A percentile compares a stretch with the other conserved stretches of the same genome.
phyloP scores from a whole-genome alignment of 2,797 vertebrate species.

The Okamejei kenojei region DNA sequence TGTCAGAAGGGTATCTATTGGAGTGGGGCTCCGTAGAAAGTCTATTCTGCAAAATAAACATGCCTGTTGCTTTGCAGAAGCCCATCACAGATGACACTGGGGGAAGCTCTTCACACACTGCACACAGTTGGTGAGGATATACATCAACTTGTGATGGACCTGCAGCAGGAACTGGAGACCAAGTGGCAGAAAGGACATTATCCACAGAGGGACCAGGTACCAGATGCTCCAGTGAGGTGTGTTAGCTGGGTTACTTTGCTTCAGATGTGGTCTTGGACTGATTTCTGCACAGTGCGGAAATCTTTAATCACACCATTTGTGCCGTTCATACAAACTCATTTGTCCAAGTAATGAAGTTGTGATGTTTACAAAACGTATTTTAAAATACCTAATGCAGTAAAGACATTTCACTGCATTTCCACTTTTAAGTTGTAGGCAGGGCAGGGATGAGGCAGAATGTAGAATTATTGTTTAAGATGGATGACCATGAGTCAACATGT shows the following conservation, averaged over 20 bases:
- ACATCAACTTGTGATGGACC: conserved; percentile 48
- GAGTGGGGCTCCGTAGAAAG: conserved; percentile 40
- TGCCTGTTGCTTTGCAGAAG: conserved; percentile 7
- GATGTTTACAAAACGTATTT: background rate
- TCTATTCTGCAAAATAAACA: background rate
- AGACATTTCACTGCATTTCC: background rate
- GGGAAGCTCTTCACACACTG: conserved; percentile 49
- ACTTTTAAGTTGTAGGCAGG: background rate
- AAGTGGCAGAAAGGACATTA: conserved; percentile 49
- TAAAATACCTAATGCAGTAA: background rate
- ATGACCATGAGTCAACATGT: too few relatives aligned
- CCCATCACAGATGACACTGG: conserved; percentile 46
- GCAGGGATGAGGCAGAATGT: background rate
- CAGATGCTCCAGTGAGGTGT: background rate
- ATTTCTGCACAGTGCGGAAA: background rate
- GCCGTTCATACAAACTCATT: background rate
- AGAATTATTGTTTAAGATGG: background rate
- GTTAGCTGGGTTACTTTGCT: background rate
- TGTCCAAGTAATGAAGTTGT: background rate
- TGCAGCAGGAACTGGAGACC: conserved; percentile 53
- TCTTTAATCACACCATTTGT: background rate
- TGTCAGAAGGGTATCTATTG: background rate
- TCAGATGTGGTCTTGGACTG: background rate
- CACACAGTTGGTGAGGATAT: conserved; percentile 51
- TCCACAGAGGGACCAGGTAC: conserved; percentile 56